Conservation (phyloP, 2,888 invertebrate genomes). For the Allygus modestus region DNA sequence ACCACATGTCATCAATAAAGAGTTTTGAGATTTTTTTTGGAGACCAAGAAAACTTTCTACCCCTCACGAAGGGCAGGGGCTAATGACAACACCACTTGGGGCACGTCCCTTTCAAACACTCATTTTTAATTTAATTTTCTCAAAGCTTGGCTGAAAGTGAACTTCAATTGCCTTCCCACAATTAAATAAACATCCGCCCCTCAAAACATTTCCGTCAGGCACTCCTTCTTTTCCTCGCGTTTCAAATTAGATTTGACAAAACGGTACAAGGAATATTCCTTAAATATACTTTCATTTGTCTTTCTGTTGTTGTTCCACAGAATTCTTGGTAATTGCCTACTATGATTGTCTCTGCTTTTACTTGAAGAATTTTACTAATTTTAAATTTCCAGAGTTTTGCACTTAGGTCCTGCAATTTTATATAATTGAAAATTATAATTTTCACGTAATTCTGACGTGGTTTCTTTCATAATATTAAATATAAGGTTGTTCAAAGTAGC, state of each 20-base stretch:
- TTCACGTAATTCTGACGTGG: no score
- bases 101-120: slow-evolving; percentile 46
- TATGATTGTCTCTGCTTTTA: not conserved
- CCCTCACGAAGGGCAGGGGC: not conserved
- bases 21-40: no score
- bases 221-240: slow-evolving; percentile 11
- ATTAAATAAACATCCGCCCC: slow-evolving; percentile 42
- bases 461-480: no score
- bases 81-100: slow-evolving; percentile 36
- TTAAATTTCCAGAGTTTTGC: no score
- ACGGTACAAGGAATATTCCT: not conserved
- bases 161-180: slow-evolving; percentile 43
- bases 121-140: slow-evolving; percentile 54
- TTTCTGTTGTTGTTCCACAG: not conserved
- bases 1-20: no score
- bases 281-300: not conserved
- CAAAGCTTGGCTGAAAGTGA: slow-evolving; percentile 46
- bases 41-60: not conserved
- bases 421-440: no score
- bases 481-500: no score
- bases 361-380: no score
- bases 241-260: slow-evolving; percentile 39
- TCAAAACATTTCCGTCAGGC: slow-evolving; percentile 32
- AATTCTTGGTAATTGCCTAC: not conserved
- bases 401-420: no score